Percentiles rank a stretch among this genome's conserved stretches.
phyloP scores from a whole-genome alignment of 2,888 invertebrate species.

The Ophion ellenae region DNA sequence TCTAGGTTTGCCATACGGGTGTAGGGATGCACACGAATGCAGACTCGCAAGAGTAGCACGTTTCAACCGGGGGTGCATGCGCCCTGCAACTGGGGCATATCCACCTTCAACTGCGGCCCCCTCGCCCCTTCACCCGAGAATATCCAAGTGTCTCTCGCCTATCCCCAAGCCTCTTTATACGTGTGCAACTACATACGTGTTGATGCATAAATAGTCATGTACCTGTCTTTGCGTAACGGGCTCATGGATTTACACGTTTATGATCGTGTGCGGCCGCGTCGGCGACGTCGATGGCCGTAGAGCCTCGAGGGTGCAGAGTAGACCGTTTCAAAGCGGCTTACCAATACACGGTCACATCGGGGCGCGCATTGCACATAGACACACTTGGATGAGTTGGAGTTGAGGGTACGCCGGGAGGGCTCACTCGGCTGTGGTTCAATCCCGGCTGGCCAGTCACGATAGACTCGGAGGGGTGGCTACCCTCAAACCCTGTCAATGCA shows the following conservation, averaged over 20 bases:
- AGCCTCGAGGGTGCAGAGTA: conserved; percentile 50
- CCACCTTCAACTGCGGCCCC: conserved; percentile 52
- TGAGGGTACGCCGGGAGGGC: conserved; percentile 21
- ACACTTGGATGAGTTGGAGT: conserved; percentile 48
- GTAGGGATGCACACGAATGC: neutral
- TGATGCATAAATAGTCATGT: neutral
- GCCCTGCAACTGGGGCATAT: conserved; percentile 72
- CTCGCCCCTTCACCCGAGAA: conserved; percentile 32
- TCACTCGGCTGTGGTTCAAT: conserved; percentile 32
- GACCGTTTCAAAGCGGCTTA: conserved; percentile 48
- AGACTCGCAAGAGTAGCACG: neutral
- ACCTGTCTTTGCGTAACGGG: neutral
- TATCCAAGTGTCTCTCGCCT: conserved; percentile 25
- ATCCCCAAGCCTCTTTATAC: neutral
- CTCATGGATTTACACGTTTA: neutral
- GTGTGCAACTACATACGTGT: conserved; percentile 7
- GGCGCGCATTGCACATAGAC: conserved; percentile 16
- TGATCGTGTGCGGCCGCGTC: neutral
- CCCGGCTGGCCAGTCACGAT: conserved; percentile 59
- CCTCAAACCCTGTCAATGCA: conserved; percentile 74
- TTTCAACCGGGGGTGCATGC: conserved; percentile 64
- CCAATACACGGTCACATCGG: conserved; percentile 18
- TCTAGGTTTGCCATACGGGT: neutral
- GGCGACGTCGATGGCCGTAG: conserved; percentile 57
- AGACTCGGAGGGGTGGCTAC: conserved; percentile 64